A percentile compares a stretch with the other conserved stretches of the same genome.
These are phyloP conservation scores for Nesoenas mayeri DNA, from an alignment of 2,113 vertebrate species.

Conservation along the genomic window DNA sequence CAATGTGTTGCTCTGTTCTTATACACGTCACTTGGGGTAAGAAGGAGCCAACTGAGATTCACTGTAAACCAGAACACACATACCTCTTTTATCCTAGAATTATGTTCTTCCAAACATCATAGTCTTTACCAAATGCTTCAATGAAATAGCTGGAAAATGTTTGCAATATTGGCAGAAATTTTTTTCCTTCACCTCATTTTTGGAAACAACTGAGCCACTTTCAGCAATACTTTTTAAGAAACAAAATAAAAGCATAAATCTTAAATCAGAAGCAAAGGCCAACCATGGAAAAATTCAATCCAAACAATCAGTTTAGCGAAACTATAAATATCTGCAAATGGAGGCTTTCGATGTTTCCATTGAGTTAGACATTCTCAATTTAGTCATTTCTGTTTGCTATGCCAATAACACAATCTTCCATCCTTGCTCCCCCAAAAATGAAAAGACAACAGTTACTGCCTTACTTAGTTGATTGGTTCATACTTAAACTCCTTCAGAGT, in stretches of 20 bases:
- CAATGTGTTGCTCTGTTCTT: not conserved
- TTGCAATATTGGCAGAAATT: not conserved
- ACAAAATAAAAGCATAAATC: not conserved
- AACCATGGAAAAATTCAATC: not conserved
- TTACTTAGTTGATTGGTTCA: not conserved
- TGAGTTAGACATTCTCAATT: not conserved
- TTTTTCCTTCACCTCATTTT: conserved; percentile 4
- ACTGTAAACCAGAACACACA: not conserved
- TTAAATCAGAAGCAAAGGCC: not conserved
- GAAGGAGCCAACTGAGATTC: not conserved
- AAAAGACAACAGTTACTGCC: not conserved
- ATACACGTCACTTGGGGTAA: not conserved
- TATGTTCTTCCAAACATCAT: not conserved
- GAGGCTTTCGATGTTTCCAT: not conserved
- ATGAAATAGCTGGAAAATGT: conserved; percentile 7
- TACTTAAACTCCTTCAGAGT: not conserved
- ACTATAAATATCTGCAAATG: not conserved
- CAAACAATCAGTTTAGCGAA: not conserved
- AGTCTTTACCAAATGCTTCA: not conserved
- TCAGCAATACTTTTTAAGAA: not conserved
- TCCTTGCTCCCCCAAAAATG: not conserved
- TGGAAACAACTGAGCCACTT: not conserved
- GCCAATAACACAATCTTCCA: not conserved
- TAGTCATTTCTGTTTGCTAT: not conserved
- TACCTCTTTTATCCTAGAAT: not conserved